Evolutionary conservation across 1,140 invertebrate species (phyloP).

Genomic region (Berghia stephanieae): DNA sequence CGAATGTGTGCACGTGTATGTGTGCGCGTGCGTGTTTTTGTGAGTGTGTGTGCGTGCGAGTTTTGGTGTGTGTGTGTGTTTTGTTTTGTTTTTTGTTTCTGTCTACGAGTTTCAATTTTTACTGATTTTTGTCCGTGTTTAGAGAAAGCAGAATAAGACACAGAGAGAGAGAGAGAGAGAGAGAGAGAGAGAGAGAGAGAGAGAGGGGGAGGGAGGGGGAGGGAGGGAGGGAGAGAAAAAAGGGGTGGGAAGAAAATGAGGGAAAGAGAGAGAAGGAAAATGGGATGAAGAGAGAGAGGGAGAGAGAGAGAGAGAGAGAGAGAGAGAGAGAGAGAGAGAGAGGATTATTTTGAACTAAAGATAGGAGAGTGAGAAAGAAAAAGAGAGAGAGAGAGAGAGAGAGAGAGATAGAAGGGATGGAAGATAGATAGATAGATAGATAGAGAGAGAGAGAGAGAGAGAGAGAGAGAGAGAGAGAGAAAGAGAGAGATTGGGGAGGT

Average conservation of each 20-base stretch:
- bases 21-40: no score
- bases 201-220: not conserved
- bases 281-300: not conserved
- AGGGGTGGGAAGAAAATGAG: not conserved
- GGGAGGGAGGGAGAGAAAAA: not conserved
- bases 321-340: not conserved
- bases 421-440: not conserved
- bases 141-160: no score
- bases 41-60: no score
- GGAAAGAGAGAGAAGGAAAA: not conserved
- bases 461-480: slow-evolving; percentile 12
- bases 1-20: no score
- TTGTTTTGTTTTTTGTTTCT: no score
- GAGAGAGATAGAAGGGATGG: not conserved
- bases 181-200: not conserved
- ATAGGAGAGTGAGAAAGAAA: not conserved
- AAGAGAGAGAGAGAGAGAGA: not conserved
- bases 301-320: not conserved
- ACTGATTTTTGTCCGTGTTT: no score
- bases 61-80: no score
- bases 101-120: no score
- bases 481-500: no score
- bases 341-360: no score
- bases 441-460: not conserved
- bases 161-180: no score